Percentiles rank a stretch among this genome's conserved stretches.
Evolutionary conservation across 2,113 vertebrate species (phyloP).

Genomic region (Notothenia rossii): DNA sequence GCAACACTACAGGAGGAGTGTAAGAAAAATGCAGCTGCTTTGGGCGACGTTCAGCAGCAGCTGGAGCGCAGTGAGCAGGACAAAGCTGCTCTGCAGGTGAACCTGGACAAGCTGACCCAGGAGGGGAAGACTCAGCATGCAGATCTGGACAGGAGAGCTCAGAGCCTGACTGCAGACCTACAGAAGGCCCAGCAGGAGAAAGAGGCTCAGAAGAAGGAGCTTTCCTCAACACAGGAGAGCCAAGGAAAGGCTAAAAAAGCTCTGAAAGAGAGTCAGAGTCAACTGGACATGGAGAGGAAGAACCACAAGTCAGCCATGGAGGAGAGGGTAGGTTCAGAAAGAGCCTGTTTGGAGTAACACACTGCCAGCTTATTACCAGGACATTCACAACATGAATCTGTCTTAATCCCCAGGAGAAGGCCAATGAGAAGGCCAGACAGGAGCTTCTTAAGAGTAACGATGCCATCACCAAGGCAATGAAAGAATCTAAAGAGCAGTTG

Average conservation of each 20-base stretch:
- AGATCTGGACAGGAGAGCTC: conserved; percentile 85
- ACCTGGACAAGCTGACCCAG: conserved; percentile 86
- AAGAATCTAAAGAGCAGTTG: conserved; percentile 87
- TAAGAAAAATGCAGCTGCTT: conserved; percentile 86
- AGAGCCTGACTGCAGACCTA: conserved; percentile 81
- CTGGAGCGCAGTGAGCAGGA: conserved; percentile 86
- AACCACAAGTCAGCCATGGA: conserved; percentile 84
- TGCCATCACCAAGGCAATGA: conserved; percentile 84
- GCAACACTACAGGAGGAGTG: conserved; percentile 86
- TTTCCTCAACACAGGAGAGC: conserved; percentile 85
- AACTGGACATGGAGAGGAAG: conserved; percentile 91
- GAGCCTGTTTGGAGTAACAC: background rate
- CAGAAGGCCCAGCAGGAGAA: conserved; percentile 86
- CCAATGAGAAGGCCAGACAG: conserved; percentile 87
- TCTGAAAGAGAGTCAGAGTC: conserved; percentile 87
- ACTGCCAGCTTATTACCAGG: background rate
- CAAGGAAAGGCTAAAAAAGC: conserved; percentile 85
- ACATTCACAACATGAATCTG: background rate
- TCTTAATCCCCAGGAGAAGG: conserved; percentile 86
- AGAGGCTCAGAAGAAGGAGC: conserved; percentile 86
- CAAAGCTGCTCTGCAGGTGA: conserved; percentile 82
- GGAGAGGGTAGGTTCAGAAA: conserved; percentile 88
- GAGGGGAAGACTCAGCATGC: conserved; percentile 82
- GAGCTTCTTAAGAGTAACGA: conserved; percentile 89
- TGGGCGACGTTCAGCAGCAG: conserved; percentile 85